These are phyloP conservation scores for Meteorus colon DNA, from an alignment of 2,888 invertebrate species.

Conservation along the genomic window DNA sequence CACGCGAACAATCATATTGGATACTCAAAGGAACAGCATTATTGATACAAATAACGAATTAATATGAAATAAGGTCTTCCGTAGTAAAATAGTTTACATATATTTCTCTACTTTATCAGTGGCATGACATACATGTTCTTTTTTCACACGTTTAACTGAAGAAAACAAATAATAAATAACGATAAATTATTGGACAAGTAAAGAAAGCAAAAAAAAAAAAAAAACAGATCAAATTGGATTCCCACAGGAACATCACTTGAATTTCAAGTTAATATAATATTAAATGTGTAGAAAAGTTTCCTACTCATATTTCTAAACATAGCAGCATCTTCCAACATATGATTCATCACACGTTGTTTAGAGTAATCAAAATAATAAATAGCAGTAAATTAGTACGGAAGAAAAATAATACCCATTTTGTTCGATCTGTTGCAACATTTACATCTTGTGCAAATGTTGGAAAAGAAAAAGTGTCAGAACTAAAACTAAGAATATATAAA, in stretches of 20 bases:
- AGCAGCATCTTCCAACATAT: not conserved
- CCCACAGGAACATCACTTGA: slow-evolving; percentile 90
- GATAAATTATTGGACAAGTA: too few species aligned
- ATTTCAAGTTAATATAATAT: slow-evolving; percentile 78
- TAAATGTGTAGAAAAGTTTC: not conserved
- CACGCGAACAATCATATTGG: slow-evolving; percentile 84
- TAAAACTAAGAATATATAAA: slow-evolving; percentile 1
- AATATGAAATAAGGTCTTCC: slow-evolving; percentile 50
- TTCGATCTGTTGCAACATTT: not conserved
- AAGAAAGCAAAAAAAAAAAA: too few species aligned
- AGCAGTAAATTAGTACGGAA: slow-evolving; percentile 6
- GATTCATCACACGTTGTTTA: not conserved
- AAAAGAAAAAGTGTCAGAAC: not conserved
- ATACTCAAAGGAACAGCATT: slow-evolving; percentile 91
- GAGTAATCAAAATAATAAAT: not conserved
- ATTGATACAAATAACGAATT: slow-evolving; percentile 87
- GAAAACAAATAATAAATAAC: too few species aligned
- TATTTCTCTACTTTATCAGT: too few species aligned
- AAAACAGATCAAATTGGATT: slow-evolving; percentile 83
- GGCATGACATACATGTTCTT: too few species aligned
- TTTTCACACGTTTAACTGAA: too few species aligned
- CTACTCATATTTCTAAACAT: not conserved
- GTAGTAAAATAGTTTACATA: too few species aligned
- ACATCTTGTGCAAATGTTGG: not conserved
- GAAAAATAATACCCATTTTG: not conserved